Evolutionary conservation across 2,797 vertebrate genomes (phyloP), one percentile per base, ranked within the genome.

Genomic region (Semaprochilodus insignis): DNA sequence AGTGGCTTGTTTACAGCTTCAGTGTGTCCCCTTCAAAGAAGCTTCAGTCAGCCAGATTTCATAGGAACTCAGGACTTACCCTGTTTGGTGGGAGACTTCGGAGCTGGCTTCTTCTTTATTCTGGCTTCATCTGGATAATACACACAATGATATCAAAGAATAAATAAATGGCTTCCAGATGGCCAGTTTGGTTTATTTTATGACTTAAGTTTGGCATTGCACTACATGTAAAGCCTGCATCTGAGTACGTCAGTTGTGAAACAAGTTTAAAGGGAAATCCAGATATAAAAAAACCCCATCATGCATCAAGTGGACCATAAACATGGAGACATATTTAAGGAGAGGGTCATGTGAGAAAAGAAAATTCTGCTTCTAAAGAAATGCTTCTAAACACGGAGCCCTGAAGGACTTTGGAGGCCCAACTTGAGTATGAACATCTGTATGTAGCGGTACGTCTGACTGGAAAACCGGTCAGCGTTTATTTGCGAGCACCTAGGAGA

Each of bases 41-140:
- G 16, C 1, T n/a, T 40, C 2, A 21, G 3, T n/a, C 19, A 1
- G 21, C 21, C 48, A 27, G 21, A 36, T 16, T 69, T 52, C 60
- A 27, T 31, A 0, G 31, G 62, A 79, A 77, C 6, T 7, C 60
- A 31, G 8, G 36, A 40, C 84, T 93, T 93, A 99, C 98, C 97
- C 96, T 97, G 96, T 95, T 97, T 99, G 1, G 94, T 94, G 6
- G 97, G 96, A 77, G 96, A 97, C 94, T 98, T 99, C 51, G 96
- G 88, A 1, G 96, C 93, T 8, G 97, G 97, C 92, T 99, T 89
- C 74, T 87, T 99, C 94, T 99, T 99, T 89, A 99, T 97, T 86
- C 97, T 97, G 82, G 97, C 98, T 90, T 98, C 97, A 93, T 96
- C 98, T 99, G 92, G 80, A 91, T 77, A 79, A 78, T 21, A 91